These are phyloP conservation scores for Ormyrus thymus DNA, from an alignment of 2,888 invertebrate species.

Conservation along the genomic window DNA sequence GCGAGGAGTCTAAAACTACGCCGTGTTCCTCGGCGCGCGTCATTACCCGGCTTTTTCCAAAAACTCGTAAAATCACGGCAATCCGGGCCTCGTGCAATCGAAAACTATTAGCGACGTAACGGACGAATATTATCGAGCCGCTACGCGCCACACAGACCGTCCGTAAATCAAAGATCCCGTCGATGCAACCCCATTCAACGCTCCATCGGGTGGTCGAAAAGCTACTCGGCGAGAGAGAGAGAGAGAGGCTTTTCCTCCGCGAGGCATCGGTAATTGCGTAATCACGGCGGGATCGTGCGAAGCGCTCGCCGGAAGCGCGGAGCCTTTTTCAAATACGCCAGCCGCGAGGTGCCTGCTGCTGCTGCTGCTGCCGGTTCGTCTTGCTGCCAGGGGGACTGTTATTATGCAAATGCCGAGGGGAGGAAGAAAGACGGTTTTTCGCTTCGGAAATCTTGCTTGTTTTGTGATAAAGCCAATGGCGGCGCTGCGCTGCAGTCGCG, in stretches of 20 bases:
- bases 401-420: slow-evolving; percentile 26
- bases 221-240: not conserved
- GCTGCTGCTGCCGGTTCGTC: not conserved
- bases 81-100: no score
- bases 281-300: slow-evolving; percentile 45
- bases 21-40: no score
- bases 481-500: not conserved
- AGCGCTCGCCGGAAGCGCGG: slow-evolving; percentile 42
- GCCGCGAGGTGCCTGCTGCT: not conserved
- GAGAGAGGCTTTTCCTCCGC: slow-evolving; percentile 46
- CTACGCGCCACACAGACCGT: not conserved
- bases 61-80: no score
- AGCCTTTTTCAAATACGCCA: no score
- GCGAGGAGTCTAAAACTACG: no score
- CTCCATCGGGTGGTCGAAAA: not conserved
- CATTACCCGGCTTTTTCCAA: no score
- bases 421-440: slow-evolving; percentile 1
- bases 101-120: no score
- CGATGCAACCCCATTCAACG: not conserved
- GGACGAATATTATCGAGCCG: no score
- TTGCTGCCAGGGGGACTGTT: slow-evolving; percentile 6
- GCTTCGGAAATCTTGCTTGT: slow-evolving; percentile 35
- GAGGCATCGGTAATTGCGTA: slow-evolving; percentile 58
- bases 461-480: slow-evolving; percentile 31
- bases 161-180: slow-evolving; percentile 12